Evolutionary conservation across 2,113 vertebrate species (phyloP).

Genomic region (Marcusenius ussheri): DNA sequence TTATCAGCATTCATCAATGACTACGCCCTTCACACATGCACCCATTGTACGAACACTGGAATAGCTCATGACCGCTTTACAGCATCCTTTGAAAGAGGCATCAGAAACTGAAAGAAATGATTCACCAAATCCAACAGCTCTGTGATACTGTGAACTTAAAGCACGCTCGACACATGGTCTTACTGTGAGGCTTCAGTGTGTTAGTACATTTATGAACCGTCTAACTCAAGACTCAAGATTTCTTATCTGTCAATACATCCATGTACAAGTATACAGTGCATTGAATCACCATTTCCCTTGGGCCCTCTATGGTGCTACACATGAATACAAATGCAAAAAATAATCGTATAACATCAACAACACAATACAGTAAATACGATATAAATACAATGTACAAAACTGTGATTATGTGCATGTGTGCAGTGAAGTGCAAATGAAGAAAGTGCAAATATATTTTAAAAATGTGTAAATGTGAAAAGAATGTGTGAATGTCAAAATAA

Average conservation of each 20-base stretch:
- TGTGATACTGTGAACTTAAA: background rate
- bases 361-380: background rate
- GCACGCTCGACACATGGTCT: background rate
- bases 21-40: background rate
- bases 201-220: background rate
- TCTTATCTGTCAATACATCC: background rate
- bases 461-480: background rate
- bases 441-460: no score
- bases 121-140: background rate
- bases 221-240: background rate
- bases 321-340: background rate
- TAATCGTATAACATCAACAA: background rate
- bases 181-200: background rate
- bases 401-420: background rate
- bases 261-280: background rate
- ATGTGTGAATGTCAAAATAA: background rate
- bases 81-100: background rate
- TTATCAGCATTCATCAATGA: background rate
- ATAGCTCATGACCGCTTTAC: background rate
- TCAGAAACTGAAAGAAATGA: background rate
- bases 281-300: background rate
- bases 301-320: background rate
- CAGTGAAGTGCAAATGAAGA: background rate
- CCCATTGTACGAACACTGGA: background rate
- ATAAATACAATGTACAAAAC: background rate